phyloP scores from a whole-genome alignment of 2,797 vertebrate genomes.

The Tamandua tetradactyla region DNA sequence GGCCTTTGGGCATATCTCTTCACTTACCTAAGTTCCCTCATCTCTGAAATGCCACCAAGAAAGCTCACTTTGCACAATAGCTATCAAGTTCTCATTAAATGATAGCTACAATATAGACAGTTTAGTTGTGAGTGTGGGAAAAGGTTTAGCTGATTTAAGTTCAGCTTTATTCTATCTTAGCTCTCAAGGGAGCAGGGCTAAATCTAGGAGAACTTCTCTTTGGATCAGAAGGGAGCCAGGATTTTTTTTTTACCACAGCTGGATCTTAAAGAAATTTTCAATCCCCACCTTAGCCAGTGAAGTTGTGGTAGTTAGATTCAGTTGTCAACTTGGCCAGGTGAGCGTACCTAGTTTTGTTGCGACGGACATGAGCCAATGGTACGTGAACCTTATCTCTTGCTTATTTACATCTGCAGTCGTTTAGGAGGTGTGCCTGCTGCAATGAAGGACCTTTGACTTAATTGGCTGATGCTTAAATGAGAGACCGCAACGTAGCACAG shows the following conservation, averaged over 20 bases:
- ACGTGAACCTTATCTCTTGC: too few species aligned
- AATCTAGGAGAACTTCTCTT: not conserved
- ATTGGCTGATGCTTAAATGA: too few species aligned
- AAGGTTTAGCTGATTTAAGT: not conserved
- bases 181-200: too few species aligned
- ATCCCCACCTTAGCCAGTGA: not conserved
- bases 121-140: not conserved
- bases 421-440: too few species aligned
- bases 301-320: too few species aligned
- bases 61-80: not conserved
- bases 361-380: too few species aligned
- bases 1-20: too few species aligned
- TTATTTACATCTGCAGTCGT: too few species aligned
- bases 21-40: not conserved
- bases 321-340: too few species aligned
- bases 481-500: too few species aligned
- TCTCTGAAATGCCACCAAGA: not conserved
- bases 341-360: too few species aligned
- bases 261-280: not conserved
- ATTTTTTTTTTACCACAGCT: not conserved
- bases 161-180: not conserved
- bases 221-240: not conserved
- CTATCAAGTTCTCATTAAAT: not conserved
- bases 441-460: too few species aligned
- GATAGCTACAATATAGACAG: not conserved